Base-by-base conservation (phyloP, 2,888 invertebrate genomes). In the Caenorhabditis sp. region DNA sequence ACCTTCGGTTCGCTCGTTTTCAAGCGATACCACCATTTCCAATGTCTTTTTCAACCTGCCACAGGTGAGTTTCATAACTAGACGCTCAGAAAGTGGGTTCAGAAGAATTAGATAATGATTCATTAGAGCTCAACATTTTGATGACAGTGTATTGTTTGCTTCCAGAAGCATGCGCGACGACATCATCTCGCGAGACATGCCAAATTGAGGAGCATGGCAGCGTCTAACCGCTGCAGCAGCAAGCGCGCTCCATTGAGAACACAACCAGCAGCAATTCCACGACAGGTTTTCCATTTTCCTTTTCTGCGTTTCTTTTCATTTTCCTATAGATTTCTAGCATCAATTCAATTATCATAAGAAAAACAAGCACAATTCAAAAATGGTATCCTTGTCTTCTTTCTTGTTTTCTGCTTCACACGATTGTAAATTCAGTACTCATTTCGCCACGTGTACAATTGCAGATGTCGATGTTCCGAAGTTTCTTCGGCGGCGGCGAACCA, bases 381-480 rank as follows among this genome's bases (percentile, higher is more conserved):
- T 35, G 35, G 9, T 35, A 35, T 35, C 35, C 9, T 35, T 2
- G 9, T 35, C 35, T 7, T 9, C 9, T 2, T 9, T 35, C 9
- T 13, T 35, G 11, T 9, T 35, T 9, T 13, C 13, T 35, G 2
- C 35, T 30, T 13, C 9, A 35, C 6, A 9, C 9, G 9, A 9
- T 9, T 9, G 9, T 35, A n/a, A n/a, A n/a, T n/a, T n/a, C n/a
- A n/a, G n/a, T n/a, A n/a, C n/a, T 53, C 45, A n/a, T 37, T 55
- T 9, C 37, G 50, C 39, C 56, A 72, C 56, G 56, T 63, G 58
- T 63, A 22, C 35, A 41, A 43, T 72, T 72, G 15, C 46, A 72
- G 71, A 87, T 87, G 87, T 84, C 87, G 41, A 74, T 84, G 56
- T 86, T 88, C 62, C 85, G 85, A 35, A 86, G 66, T 56, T 84